Conservation (phyloP, 2,797 vertebrate genomes). For the Enteromius unitaeniatus region DNA sequence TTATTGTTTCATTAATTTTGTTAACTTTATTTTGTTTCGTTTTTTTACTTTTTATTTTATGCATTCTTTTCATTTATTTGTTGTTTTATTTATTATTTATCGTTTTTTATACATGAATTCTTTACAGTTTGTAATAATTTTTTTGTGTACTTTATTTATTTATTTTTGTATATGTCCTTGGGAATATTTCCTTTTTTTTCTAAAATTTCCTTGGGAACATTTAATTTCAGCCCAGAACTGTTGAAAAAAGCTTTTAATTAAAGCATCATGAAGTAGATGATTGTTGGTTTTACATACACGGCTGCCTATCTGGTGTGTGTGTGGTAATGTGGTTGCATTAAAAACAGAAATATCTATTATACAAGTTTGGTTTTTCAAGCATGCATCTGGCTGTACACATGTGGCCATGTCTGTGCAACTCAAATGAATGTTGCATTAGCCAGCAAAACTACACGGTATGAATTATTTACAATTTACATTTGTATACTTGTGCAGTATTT, state of each 20-base stretch:
- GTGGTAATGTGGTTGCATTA: conserved; percentile 54
- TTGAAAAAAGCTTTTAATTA: conserved; percentile 5
- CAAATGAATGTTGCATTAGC: background rate
- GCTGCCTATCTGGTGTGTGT: conserved; percentile 40
- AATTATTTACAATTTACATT: background rate
- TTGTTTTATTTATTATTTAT: background rate
- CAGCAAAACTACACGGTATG: background rate
- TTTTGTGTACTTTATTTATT: background rate
- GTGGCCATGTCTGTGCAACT: background rate
- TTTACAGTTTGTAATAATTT: background rate
- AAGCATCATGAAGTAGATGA: conserved; percentile 14
- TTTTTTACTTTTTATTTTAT: background rate
- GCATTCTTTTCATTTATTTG: background rate
- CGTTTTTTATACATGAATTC: background rate
- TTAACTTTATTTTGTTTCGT: background rate
- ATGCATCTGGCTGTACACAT: background rate
- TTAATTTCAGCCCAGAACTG: background rate
- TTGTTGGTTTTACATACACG: conserved; percentile 34
- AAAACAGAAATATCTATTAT: conserved; percentile 14
- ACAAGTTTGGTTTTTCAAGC: background rate
- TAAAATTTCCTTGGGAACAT: background rate
- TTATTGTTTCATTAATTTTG: background rate
- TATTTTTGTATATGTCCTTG: background rate
- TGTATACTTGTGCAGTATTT: background rate
- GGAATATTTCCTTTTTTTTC: too few species aligned